Conservation (phyloP, 2,797 vertebrate genomes). For the Bovichtus diacanthus region DNA sequence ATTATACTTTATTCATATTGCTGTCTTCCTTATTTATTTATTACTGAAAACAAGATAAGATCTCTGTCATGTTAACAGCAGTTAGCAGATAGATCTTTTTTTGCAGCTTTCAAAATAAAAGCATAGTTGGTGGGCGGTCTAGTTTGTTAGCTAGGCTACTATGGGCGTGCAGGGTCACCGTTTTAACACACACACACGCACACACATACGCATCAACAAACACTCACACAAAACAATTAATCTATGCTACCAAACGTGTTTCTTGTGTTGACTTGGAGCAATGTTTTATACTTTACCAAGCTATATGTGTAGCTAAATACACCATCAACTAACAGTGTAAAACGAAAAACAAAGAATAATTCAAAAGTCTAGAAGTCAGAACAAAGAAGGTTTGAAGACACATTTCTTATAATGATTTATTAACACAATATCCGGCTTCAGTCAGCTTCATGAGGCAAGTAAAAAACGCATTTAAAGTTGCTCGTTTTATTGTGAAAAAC, state of each 20-base stretch:
- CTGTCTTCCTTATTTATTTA: constrained; percentile 2
- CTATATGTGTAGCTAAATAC: too few relatives aligned
- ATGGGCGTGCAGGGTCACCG: background rate
- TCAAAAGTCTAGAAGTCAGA: background rate
- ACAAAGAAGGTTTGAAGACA: background rate
- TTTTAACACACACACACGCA: background rate
- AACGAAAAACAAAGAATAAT: background rate
- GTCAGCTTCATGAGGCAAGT: too few relatives aligned
- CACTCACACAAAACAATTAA: too few relatives aligned
- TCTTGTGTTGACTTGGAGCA: too few relatives aligned
- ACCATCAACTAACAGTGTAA: too few relatives aligned
- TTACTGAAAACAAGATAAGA: background rate
- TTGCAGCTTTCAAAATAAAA: constrained; percentile 55
- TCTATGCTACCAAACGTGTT: background rate
- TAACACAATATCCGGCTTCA: background rate
- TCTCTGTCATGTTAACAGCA: background rate
- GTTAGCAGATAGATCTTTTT: background rate
- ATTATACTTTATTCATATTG: background rate
- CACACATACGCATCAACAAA: background rate
- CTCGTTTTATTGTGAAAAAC: constrained; percentile 61
- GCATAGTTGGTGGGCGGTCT: background rate
- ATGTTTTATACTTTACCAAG: too few relatives aligned
- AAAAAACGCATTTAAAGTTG: background rate
- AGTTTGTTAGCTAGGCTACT: background rate
- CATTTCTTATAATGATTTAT: background rate